phyloP scores from a whole-genome alignment of 2,888 invertebrate species.

The Phoenoteleia sp. region DNA sequence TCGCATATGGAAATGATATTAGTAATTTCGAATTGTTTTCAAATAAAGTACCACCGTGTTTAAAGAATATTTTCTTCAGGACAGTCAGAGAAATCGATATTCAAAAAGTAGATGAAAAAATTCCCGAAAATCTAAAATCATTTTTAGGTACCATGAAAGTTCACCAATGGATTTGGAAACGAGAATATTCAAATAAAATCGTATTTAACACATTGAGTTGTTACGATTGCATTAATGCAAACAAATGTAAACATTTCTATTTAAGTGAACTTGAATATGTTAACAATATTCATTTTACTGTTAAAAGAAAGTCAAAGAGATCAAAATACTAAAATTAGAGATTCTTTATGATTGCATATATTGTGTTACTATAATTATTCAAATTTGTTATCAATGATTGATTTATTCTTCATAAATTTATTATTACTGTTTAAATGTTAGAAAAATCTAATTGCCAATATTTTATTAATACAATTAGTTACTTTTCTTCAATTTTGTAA shows the following conservation, averaged over 20 bases:
- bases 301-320: background rate
- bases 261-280: background rate
- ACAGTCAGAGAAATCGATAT: constrained; percentile 2
- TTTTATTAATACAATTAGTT: too few species aligned
- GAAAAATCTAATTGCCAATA: too few species aligned
- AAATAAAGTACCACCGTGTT: too few species aligned
- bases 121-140: constrained; percentile 21
- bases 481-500: constrained; percentile 11
- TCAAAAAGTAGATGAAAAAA: background rate
- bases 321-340: background rate
- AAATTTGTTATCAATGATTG: too few species aligned
- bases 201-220: constrained; percentile 44
- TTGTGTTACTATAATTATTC: too few species aligned
- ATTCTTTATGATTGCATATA: too few species aligned
- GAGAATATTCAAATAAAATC: background rate
- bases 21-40: constrained; percentile 5
- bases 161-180: constrained; percentile 42
- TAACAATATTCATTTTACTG: too few species aligned
- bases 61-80: constrained; percentile 2
- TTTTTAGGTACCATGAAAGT: constrained; percentile 57
- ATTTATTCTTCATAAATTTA: too few species aligned
- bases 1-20: constrained; percentile 15
- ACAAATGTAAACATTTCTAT: constrained; percentile 5
- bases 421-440: too few species aligned
- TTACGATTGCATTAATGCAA: background rate